phyloP scores from a whole-genome alignment of 2,888 invertebrate species.

The Tuta absoluta region DNA sequence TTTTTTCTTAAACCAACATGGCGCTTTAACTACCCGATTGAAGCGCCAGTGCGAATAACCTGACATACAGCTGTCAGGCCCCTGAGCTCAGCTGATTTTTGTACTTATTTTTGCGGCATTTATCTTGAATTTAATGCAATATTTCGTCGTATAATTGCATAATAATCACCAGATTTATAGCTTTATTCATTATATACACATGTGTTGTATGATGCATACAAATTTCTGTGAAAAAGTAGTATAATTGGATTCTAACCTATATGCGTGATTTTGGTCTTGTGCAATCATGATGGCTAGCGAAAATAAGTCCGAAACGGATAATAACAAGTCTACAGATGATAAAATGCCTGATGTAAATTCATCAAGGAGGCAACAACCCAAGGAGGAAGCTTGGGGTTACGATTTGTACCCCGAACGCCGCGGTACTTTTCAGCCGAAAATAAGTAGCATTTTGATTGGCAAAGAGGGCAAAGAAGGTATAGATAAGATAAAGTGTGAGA shows the following conservation, averaged over 20 bases:
- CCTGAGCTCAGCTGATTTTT: neutral
- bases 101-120: neutral
- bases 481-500: conserved; percentile 89
- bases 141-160: neutral
- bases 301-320: conserved; percentile 30
- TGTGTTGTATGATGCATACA: neutral
- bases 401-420: conserved; percentile 92
- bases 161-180: neutral
- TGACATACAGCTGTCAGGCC: neutral
- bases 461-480: conserved; percentile 86
- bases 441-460: conserved; percentile 81
- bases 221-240: neutral
- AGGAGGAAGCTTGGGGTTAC: conserved; percentile 84
- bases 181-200: neutral
- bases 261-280: conserved; percentile 17
- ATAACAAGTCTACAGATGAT: conserved; percentile 11
- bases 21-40: too few relatives aligned
- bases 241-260: conserved; percentile 5
- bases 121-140: neutral
- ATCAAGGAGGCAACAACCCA: conserved; percentile 37
- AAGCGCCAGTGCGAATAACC: too few relatives aligned
- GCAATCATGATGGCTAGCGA: conserved; percentile 46
- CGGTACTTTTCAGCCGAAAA: conserved; percentile 80
- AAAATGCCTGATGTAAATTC: neutral
- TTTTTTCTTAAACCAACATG: too few relatives aligned